A percentile compares a stretch with the other conserved stretches of the same genome.
phyloP scores from a whole-genome alignment of 2,113 vertebrate genomes.

The Syrmaticus mikado region DNA sequence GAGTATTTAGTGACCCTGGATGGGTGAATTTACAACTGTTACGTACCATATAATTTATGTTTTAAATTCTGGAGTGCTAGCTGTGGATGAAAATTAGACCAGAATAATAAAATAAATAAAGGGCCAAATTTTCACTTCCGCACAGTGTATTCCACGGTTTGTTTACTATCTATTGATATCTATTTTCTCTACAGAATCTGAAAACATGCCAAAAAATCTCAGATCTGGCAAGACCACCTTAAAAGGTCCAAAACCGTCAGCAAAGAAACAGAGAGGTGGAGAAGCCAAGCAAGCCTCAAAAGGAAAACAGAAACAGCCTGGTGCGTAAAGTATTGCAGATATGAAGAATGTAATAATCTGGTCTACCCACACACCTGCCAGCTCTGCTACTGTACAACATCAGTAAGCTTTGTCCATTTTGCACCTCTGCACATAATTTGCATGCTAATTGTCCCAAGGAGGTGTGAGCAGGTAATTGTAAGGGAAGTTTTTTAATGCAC shows the following conservation, averaged over 20 bases:
- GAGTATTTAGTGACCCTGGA: neutral
- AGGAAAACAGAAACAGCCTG: slow-evolving; percentile 30
- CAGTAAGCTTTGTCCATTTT: neutral
- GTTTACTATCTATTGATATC: neutral
- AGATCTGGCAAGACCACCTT: neutral
- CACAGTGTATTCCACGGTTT: neutral
- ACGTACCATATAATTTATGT: neutral
- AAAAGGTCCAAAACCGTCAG: neutral
- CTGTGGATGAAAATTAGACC: neutral
- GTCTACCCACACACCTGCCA: neutral
- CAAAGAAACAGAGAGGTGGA: slow-evolving; percentile 61
- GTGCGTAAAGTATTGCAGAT: slow-evolving; percentile 41
- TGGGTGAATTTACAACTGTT: neutral
- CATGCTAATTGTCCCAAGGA: neutral
- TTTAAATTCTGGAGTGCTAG: neutral
- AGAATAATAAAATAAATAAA: neutral
- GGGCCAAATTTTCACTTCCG: neutral
- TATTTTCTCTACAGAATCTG: slow-evolving; percentile 39
- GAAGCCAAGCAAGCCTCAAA: slow-evolving; percentile 40
- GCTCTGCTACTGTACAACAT: neutral
- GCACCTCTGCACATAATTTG: neutral
- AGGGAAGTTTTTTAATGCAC: neutral
- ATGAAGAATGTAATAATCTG: neutral
- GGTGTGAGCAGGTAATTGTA: neutral
- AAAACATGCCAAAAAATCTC: slow-evolving; percentile 53